Conservation (phyloP, 2,113 vertebrate species). For the Diadophis punctatus region DNA sequence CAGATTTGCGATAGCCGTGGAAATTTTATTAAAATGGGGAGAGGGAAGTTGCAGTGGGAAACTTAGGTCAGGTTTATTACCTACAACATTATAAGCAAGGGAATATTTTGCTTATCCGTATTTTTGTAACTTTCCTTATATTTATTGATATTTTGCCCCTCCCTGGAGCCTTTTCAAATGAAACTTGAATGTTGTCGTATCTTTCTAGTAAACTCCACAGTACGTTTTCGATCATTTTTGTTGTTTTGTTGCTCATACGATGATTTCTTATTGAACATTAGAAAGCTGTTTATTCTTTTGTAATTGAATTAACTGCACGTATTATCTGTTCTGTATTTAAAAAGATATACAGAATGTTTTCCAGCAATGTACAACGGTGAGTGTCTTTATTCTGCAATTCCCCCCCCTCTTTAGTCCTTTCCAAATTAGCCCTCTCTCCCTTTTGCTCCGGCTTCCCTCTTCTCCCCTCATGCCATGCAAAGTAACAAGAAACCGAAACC, state of each 20-base stretch:
- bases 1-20: background rate
- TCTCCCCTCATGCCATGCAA: slow-evolving; percentile 6
- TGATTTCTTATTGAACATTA: background rate
- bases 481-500: slow-evolving; percentile 17
- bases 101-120: background rate
- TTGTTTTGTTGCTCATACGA: background rate
- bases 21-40: background rate
- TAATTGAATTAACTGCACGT: background rate
- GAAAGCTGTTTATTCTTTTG: no score
- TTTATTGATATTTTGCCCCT: background rate
- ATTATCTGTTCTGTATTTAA: background rate
- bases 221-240: background rate
- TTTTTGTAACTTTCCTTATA: background rate
- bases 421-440: background rate
- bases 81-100: background rate
- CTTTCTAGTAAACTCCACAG: background rate
- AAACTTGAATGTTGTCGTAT: background rate
- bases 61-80: background rate
- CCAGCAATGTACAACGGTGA: background rate
- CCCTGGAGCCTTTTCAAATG: background rate
- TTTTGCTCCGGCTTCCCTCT: background rate
- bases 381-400: background rate
- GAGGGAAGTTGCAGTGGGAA: background rate
- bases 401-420: slow-evolving; percentile 18
- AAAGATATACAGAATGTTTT: slow-evolving; percentile 4